Conservation (phyloP, 2,113 vertebrate species). For the Harpagus bidentatus region DNA sequence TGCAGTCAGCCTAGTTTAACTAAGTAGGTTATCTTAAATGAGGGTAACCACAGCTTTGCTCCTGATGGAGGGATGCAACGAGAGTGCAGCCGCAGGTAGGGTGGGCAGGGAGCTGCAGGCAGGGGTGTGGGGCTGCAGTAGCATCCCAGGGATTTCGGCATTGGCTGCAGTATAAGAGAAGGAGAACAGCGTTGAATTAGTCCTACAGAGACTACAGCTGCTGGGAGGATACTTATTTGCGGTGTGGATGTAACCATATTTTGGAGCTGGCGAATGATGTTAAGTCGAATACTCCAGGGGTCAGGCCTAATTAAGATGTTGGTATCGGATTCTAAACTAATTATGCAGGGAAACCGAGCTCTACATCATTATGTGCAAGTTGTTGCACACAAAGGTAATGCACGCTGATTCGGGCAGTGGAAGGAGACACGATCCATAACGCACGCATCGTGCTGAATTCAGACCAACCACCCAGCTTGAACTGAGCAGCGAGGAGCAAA, state of each 20-base stretch:
- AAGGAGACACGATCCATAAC: not conserved
- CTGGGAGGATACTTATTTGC: not conserved
- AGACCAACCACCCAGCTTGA: not conserved
- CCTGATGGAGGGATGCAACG: not conserved
- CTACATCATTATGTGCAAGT: not conserved
- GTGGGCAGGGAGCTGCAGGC: not conserved
- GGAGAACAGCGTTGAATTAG: not conserved
- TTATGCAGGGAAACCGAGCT: not conserved
- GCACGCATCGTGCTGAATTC: not conserved
- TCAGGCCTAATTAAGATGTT: slow-evolving; percentile 37
- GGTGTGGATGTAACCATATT: not conserved
- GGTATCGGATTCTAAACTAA: not conserved
- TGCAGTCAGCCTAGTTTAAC: not conserved
- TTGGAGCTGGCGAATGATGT: not conserved
- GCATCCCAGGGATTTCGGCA: not conserved
- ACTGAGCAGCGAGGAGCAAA: not conserved
- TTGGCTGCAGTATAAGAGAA: not conserved
- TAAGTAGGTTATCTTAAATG: not conserved
- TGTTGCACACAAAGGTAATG: not conserved
- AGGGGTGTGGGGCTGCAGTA: not conserved
- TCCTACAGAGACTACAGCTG: not conserved
- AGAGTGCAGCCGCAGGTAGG: accelerated
- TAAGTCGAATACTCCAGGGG: slow-evolving; percentile 2
- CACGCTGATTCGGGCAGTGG: accelerated
- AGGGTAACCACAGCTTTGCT: not conserved